Evolutionary conservation across 2,888 invertebrate species (phyloP).

Genomic region (Linyphia triangularis): DNA sequence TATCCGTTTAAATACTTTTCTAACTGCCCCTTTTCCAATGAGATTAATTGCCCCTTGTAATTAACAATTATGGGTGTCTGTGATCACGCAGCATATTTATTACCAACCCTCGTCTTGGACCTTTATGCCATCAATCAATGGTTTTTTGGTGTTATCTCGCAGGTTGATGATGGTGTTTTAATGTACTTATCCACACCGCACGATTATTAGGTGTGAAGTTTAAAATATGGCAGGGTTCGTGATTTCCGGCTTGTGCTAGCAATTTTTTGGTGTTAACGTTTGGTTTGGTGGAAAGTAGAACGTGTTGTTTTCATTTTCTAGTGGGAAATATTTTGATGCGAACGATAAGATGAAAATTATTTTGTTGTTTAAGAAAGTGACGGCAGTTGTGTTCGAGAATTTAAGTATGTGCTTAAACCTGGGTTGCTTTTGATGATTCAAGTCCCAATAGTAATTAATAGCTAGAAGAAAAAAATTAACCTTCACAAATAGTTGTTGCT

Average conservation of each 20-base stretch:
- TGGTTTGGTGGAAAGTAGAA: not conserved
- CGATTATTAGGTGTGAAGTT: conserved; percentile 25
- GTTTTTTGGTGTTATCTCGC: not conserved
- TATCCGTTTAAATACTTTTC: conserved; percentile 25
- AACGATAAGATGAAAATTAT: not conserved
- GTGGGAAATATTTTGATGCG: not conserved
- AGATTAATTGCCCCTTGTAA: conserved; percentile 60
- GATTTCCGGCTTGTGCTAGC: not conserved
- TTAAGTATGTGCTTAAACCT: no score
- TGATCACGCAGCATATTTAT: conserved; percentile 31
- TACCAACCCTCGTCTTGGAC: not conserved
- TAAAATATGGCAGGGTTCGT: not conserved
- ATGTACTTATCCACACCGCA: not conserved
- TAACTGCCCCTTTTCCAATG: not conserved
- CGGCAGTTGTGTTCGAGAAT: no score
- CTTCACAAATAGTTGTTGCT: no score
- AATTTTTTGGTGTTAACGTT: not conserved
- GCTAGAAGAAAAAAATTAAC: no score
- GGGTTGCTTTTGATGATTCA: no score
- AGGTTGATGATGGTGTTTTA: conserved; percentile 1
- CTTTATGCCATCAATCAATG: not conserved
- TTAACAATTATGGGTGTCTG: conserved; percentile 66
- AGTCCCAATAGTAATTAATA: no score
- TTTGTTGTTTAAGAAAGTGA: no score
- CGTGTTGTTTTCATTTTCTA: not conserved